Conservation (phyloP, 2,888 invertebrate genomes). For the Cephus nigrinus region DNA sequence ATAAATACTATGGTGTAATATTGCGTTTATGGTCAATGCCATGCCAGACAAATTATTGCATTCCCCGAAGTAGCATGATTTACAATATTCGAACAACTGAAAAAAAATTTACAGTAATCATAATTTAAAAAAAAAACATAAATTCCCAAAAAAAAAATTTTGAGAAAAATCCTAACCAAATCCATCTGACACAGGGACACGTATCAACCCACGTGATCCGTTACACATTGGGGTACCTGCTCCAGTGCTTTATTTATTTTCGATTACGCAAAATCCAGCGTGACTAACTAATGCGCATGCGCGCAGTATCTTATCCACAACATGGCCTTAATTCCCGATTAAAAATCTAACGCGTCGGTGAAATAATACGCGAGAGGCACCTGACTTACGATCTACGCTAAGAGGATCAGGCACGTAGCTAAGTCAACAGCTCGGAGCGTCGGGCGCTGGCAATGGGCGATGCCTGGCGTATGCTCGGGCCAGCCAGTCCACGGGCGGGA, state of each 20-base stretch:
- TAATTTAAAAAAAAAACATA: neutral
- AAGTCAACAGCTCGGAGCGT: constrained; percentile 32
- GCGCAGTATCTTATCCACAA: neutral
- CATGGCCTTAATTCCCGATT: neutral
- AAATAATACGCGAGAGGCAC: constrained; percentile 7
- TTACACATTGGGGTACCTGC: neutral
- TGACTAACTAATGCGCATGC: neutral
- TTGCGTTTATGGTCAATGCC: constrained; percentile 41
- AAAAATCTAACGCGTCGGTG: neutral
- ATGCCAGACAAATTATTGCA: constrained; percentile 4
- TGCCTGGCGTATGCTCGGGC: too few species aligned
- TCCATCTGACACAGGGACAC: neutral
- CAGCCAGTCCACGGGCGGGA: constrained; percentile 8
- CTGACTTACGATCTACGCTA: constrained; percentile 7
- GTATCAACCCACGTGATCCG: neutral
- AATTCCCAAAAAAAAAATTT: neutral
- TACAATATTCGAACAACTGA: neutral
- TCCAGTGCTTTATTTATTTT: neutral
- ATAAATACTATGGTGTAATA: constrained; percentile 43
- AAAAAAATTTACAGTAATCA: neutral
- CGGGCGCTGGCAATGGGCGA: neutral
- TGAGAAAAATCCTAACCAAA: neutral
- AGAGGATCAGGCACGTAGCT: constrained; percentile 22
- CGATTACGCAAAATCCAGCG: neutral
- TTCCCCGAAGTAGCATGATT: neutral